A percentile compares a stretch with the other conserved stretches of the same genome.
phyloP scores from a whole-genome alignment of 2,797 vertebrate species.

The Nannoperca australis region DNA sequence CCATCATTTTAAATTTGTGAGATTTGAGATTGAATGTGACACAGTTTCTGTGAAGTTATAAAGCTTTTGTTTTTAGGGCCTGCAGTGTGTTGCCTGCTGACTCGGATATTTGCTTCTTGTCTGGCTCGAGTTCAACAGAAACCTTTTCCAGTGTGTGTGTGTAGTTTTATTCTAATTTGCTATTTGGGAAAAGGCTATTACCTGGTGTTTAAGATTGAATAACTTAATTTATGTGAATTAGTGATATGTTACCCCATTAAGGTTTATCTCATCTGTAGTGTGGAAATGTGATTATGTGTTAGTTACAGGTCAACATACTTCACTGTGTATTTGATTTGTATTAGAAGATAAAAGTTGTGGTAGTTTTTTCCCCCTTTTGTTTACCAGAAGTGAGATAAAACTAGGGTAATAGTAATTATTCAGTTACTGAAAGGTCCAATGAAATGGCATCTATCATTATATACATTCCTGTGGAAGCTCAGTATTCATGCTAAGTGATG shows the following conservation, averaged over 20 bases:
- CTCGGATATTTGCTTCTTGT: conserved; percentile 55
- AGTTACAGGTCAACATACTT: not conserved
- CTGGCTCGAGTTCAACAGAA: conserved; percentile 64
- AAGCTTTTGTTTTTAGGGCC: conserved; percentile 19
- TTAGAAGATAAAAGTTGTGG: not conserved
- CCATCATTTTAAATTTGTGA: conserved; percentile 2
- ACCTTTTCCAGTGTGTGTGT: conserved; percentile 50
- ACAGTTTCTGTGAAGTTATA: conserved; percentile 37
- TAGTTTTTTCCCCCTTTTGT: not conserved
- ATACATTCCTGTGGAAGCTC: not conserved
- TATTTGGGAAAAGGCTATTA: conserved; percentile 12
- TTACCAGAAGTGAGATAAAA: conserved; percentile 1
- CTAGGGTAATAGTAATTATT: not conserved
- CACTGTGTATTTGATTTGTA: conserved; percentile 14
- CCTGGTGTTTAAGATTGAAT: conserved; percentile 38
- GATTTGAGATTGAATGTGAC: conserved; percentile 29
- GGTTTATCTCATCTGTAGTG: not conserved
- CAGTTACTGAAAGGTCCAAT: not conserved
- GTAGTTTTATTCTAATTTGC: not conserved
- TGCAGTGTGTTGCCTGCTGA: conserved; percentile 27
- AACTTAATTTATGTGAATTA: conserved; percentile 18
- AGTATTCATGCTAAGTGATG: too few species aligned
- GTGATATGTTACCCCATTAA: conserved; percentile 17
- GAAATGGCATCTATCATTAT: too few species aligned
- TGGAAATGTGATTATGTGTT: conserved; percentile 15